These are phyloP conservation scores for Neoitamus cyanurus DNA, from an alignment of 2,888 invertebrate genomes.

Conservation along the genomic window DNA sequence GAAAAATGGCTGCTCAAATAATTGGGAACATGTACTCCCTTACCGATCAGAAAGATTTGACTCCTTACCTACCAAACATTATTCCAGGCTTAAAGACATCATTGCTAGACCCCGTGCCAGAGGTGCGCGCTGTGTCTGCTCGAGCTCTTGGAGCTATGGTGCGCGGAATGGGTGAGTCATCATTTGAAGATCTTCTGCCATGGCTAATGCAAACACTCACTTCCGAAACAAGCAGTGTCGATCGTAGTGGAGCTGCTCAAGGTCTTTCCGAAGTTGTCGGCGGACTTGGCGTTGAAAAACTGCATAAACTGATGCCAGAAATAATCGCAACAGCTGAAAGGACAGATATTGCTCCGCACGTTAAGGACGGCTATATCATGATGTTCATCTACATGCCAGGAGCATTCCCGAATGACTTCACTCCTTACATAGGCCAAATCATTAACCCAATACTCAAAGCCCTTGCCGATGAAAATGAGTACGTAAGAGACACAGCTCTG, in stretches of 20 bases:
- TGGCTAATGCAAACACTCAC: constrained; percentile 99
- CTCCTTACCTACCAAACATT: constrained; percentile 94
- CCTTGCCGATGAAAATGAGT: constrained; percentile 98
- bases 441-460: constrained; percentile 97
- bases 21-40: constrained; percentile 99
- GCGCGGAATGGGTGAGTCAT: constrained; percentile 94
- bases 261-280: constrained; percentile 98
- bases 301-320: constrained; percentile 96
- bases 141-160: constrained; percentile 98
- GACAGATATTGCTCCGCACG: constrained; percentile 93
- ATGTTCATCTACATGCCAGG: constrained; percentile 99
- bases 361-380: constrained; percentile 99
- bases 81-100: constrained; percentile 97
- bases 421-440: constrained; percentile 95
- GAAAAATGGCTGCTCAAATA: constrained; percentile 99
- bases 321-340: constrained; percentile 94
- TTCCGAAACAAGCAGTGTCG: constrained; percentile 94
- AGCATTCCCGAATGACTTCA: constrained; percentile 95
- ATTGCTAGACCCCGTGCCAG: constrained; percentile 96
- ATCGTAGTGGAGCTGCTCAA: constrained; percentile 95
- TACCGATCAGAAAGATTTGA: constrained; percentile 97
- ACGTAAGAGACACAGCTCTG: constrained; percentile 96
- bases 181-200: constrained; percentile 94
- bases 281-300: constrained; percentile 92
- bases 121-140: constrained; percentile 95